Evolutionary conservation across 2,888 invertebrate species (phyloP), one percentile per base, ranked within the genome.

Genomic region (Muscina levida): DNA sequence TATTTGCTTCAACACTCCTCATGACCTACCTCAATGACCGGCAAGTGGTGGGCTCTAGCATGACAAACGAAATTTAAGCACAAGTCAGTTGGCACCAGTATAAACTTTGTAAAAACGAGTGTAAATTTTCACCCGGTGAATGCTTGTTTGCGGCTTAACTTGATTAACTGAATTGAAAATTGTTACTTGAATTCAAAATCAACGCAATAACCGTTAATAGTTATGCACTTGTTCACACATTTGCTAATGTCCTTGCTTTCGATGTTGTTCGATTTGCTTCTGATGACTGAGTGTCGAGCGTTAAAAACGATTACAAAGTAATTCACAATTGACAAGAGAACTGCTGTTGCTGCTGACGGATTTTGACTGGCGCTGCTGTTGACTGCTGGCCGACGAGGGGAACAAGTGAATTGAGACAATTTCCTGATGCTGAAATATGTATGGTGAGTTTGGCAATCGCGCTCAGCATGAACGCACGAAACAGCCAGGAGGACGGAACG

Each of bases 261-360:
- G 62, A 62, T 62, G 62, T 62, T 62, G 62, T 62, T 62, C 62
- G 62, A 62, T 62, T 62, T 62, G 62, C 62, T 62, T 62, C 62
- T 62, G 62, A 62, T 62, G 62, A 62, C 62, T 62, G 62, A 62
- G 62, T 62, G 62, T 62, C 62, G 62, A 62, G 62, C 39, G 62
- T 37, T 39, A 42, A 37, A 39, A 62, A 62, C 39, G 62, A 62
- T 62, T 62, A 62, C 62, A 62, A 62, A 62, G 62, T 62, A 62
- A 62, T 62, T 62, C 62, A 62, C 62, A 62, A 62, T 62, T 62
- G 62, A 62, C 62, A 62, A 39, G 62, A 42, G 62, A 19, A 19
- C 22, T 39, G 59, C 10, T 26, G 8, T 59, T 31, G 37, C 37
- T 59, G 62, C 42, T 42, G 39, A 19, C 42, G 17, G 31, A 31